Evolutionary conservation across 2,113 vertebrate genomes (phyloP), one percentile per base, ranked within the genome.

Genomic region (Vulpes vulpes): DNA sequence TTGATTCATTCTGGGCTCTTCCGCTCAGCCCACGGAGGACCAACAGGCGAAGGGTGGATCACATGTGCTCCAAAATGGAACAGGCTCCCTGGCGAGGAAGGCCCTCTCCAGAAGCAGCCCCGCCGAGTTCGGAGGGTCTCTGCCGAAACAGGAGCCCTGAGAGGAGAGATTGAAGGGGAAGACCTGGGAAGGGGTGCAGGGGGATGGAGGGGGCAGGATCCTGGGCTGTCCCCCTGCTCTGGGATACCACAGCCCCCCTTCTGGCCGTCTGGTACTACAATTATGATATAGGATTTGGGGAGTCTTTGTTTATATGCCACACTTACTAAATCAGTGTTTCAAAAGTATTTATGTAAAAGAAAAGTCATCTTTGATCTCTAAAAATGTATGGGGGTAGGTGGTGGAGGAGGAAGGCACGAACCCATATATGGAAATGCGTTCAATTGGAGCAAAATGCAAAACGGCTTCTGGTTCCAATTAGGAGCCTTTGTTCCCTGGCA

Each of bases 361-460:
- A 90, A 92, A 97, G 97, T 97, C 97, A 89, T 92, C 97, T 98
- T 98, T 98, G 97, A 97, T 98, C 95, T 98, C 95, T 82, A 93
- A 97, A 81, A 95, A 53, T 38, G 67, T 14, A 69, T 64, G 94
- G 62, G 88, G 64, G 79, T 79, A 85, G 84, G 91, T 62, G 80
- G 69, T 65, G 27, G 57, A 96, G 85, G 83, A 90, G 98, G 96
- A 84, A 88, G 88, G 95, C 95, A 96, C 8, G 90, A 87, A 96
- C 30, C 64, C 94, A 65, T 76, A 84, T 43, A 96, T 81, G 97
- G 86, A 55, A 97, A 98, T 86, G 91, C 76, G 94, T 95, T 97
- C 97, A 82, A 87, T 32, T 82, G 43, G 76, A 96, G 82, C 80
- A 11, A 38, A 89, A 97, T 67, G 83, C 4, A 64, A 80, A 86